These are phyloP conservation scores for Bos taurus DNA, from an alignment of 2,113 vertebrate species.

Conservation along the genomic window ARS-UCD2.0 NC_037347.1:43304501-43305000, in stretches of 20 bases:
- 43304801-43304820: neutral
- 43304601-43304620: neutral
- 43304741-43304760: neutral
- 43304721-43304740: neutral
- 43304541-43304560: neutral
- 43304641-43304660: neutral
- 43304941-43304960: neutral
- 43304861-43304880: neutral
- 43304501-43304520: neutral
- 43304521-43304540: neutral
- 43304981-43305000: neutral
- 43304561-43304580: neutral
- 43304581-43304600: neutral
- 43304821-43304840: neutral
- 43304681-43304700: neutral
- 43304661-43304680: neutral
- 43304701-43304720: neutral
- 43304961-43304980: neutral
- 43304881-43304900: neutral
- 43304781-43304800: neutral
- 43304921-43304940: neutral
- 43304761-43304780: neutral
- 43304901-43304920: neutral
- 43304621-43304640: neutral
- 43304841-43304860: neutral